Percentiles rank a stretch among this genome's conserved stretches.
Evolutionary conservation across 2,888 invertebrate species (phyloP).

Genomic region (Limnephilus lunatus): DNA sequence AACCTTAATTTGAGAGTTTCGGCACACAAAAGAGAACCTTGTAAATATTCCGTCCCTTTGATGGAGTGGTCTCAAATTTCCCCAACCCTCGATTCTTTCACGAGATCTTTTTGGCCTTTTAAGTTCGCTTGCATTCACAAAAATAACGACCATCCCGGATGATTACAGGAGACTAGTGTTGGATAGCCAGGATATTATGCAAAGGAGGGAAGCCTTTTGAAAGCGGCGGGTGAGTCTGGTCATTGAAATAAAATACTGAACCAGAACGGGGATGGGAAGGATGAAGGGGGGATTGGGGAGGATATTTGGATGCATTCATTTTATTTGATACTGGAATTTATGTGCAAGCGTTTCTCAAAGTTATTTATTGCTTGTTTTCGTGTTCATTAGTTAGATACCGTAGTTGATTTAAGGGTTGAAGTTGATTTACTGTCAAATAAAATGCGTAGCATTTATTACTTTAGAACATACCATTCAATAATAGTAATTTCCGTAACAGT

Average conservation of each 20-base stretch:
- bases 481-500: background rate
- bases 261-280: background rate
- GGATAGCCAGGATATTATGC: slow-evolving; percentile 72
- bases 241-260: slow-evolving; percentile 60
- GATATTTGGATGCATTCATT: slow-evolving; percentile 46
- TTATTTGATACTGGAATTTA: slow-evolving; percentile 51
- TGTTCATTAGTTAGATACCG: background rate
- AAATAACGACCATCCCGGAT: slow-evolving; percentile 73
- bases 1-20: slow-evolving; percentile 10
- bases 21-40: background rate
- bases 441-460: background rate
- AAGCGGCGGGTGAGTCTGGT: slow-evolving; percentile 62
- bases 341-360: slow-evolving; percentile 36
- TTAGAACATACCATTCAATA: background rate
- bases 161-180: slow-evolving; percentile 49
- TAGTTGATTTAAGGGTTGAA: background rate
- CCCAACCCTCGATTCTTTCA: background rate
- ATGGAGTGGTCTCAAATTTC: slow-evolving; percentile 32
- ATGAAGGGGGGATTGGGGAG: background rate
- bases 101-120: slow-evolving; percentile 41
- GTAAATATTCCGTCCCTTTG: slow-evolving; percentile 35
- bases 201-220: slow-evolving; percentile 72
- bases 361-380: background rate
- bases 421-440: background rate
- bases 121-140: slow-evolving; percentile 76